Base-by-base conservation (phyloP, 1,140 invertebrate species). In the Apis florea region DNA sequence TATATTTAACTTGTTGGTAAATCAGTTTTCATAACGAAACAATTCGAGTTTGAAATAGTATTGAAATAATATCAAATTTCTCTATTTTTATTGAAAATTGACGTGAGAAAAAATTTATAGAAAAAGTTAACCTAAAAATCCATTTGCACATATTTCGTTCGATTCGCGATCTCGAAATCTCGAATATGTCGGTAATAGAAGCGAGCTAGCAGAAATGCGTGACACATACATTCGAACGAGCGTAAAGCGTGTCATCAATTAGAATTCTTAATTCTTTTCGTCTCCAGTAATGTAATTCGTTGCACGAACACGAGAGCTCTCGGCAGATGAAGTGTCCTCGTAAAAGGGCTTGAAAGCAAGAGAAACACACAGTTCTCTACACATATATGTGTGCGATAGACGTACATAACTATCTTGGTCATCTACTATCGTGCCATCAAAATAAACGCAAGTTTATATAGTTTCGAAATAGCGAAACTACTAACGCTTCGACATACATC, bases 241-340 rank as follows among this genome's bases (percentile, higher is more conserved):
- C 31, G 17, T 53, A 24, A 74, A 61, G 40, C 53, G 54, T 56
- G 75, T 78, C 67, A 70, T 78, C 75, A 59, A 78, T 78, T 78
- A 78, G 40, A 47, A 78, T 78, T 40, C 53, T 70, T 70, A 69
- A 69, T 69, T 66, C 75, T 76, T 78, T 58, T 40, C 53, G n/a
- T 68, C 40, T 49, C 17, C 24, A 24, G 47, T 49, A 17, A 24
- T 53, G 56, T 72, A 53, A 63, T 79, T 79, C 69, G 69, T 72
- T 40, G 68, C 58, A 61, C 68, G 49, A 63, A 19, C 68, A 61
- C 49, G 26, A 79, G 68, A 2, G 21, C 77, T 15, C 77, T 79
- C 49, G 26, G 13, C 47, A 13, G 12, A 61, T 61, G 24, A 51
- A 79, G 77, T 71, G 77, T 31, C 58, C 77, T 72, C 77, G 56